Evolutionary conservation across 2,797 vertebrate genomes (phyloP), one percentile per base, ranked within the genome.

Genomic region (Serranus cabrilla): DNA sequence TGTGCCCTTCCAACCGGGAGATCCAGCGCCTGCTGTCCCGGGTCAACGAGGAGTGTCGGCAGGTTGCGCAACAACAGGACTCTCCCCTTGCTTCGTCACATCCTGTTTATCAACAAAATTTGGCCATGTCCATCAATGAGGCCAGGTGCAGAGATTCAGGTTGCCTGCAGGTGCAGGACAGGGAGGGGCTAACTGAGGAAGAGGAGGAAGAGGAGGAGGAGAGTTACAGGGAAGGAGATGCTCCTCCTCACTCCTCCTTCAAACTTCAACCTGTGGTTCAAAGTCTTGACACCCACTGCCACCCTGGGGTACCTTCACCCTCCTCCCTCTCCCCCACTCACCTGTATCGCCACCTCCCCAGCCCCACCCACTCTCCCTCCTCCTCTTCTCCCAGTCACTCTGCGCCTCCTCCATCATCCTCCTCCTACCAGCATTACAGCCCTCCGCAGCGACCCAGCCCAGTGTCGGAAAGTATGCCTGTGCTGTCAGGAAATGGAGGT

Each of bases 1-100:
- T 98, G 45, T 98, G 97, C 79, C 98, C 98, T 14, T 97, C 97
- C 90, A 99, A 98, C 93, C 95, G 98, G 21, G 98, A 99, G 93
- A 99, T 99, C 92, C 97, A 98, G 92, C 95, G 98, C 51, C 95
- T 99, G 78, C 94, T 99, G 86, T 85, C 97, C 87, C 91, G 97
- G 17, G 98, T 99, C 74, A 97, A 97, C 74, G 98, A 99, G 56
- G 98, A 99, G 81, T 98, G 97, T 84, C 94, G 93, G 5, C 97
- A 97, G 90, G 91, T 92, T 18, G 90, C 94, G 16, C 94, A 92
- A 31, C 96, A 95, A 65, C 95, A 93, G 63, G 92, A 93, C 39
- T 74, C 80, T 2, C 77, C 88, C 27, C 74, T 83, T 68, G 82
- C 89, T 25, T 80, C 88, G 2, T 79, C 89, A 9, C 83, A 79